These are phyloP conservation scores for Turritopsis rubra DNA, from an alignment of 30 jellyfish, hydroid and myxozoan genomes.

Conservation along the genomic window DNA sequence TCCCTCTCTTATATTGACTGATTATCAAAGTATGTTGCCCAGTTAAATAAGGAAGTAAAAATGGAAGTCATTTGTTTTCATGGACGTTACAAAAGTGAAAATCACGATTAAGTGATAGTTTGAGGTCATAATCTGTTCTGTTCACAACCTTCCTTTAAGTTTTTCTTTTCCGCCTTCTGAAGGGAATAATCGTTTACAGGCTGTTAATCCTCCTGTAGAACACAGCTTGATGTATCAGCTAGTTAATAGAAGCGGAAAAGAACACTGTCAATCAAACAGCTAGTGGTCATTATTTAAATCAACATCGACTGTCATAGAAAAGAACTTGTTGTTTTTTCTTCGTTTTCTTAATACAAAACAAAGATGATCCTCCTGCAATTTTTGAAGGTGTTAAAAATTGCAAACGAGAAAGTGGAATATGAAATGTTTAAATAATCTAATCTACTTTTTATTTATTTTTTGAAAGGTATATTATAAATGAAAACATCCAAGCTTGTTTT, in stretches of 20 bases:
- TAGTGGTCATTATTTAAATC: conserved; percentile 13
- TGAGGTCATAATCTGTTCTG: not conserved
- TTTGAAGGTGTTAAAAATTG: not conserved
- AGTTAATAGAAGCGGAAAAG: not conserved
- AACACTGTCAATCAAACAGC: conserved; percentile 6
- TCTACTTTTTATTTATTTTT: not conserved
- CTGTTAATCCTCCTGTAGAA: not conserved
- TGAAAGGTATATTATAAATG: not conserved
- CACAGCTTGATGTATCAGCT: not conserved
- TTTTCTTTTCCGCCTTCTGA: not conserved
- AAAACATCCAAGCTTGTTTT: not conserved
- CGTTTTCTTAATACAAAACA: not conserved
- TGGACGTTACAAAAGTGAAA: not conserved
- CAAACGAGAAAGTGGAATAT: not conserved
- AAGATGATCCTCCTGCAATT: not conserved
- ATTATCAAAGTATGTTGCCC: not conserved
- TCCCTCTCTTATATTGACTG: not conserved
- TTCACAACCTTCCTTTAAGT: not conserved
- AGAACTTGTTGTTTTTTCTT: not conserved
- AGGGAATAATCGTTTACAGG: not conserved
- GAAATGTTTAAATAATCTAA: not conserved
- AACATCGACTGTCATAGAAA: not conserved
- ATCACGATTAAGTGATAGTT: not conserved
- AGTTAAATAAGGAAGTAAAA: not conserved
- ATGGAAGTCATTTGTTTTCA: not conserved